Evolutionary conservation across 2,797 vertebrate species (phyloP), one percentile per base, ranked within the genome.

Genomic region (Phoxinus dragarum): DNA sequence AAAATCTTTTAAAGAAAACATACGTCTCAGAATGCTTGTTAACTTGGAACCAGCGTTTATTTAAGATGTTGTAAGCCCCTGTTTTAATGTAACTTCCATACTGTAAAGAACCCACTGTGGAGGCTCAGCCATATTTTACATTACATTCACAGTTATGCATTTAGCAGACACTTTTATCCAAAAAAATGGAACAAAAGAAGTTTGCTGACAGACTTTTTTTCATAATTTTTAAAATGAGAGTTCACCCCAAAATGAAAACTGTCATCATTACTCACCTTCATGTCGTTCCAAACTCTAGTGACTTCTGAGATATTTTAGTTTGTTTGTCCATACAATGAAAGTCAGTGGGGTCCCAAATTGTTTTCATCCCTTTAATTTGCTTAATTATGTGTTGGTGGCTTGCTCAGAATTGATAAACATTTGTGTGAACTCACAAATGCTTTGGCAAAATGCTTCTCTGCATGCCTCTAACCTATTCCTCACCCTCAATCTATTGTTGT

Each of bases 1-100:
- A 79, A 79, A 79, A 64, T 42, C 56, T 64, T 61, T 64, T 80
- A 49, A 80, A 49, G 42, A 80, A 80, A 67, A 67, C 61, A 80
- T 81, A 68, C 44, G 6, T 31, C 44, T 16, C 79, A 81, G 67
- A 40, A 81, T 38, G 31, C 79, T 81, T 68, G 64, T 68, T 69
- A 68, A 81, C 44, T 66, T 69, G 64, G 11, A 38, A 69, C 19
- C 44, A 69, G 61, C 10, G 16, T 80, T 68, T 80, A 80, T 68
- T 49, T 52, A 81, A 38, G 64, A 81, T n/a, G 44, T 54, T 81
- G 19, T 54, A 69, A 81, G 42, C 44, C 64, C 66, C n/a, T 61
- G 74, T 59, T 69, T 68, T 78, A 68, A 54, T 61, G 38, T n/a
- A 80, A 68, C 79, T 78, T 78, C 38, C 64, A 38, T 80, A 68